Conservation (phyloP, 2,888 invertebrate genomes). For the Himalopsyche japonica region DNA sequence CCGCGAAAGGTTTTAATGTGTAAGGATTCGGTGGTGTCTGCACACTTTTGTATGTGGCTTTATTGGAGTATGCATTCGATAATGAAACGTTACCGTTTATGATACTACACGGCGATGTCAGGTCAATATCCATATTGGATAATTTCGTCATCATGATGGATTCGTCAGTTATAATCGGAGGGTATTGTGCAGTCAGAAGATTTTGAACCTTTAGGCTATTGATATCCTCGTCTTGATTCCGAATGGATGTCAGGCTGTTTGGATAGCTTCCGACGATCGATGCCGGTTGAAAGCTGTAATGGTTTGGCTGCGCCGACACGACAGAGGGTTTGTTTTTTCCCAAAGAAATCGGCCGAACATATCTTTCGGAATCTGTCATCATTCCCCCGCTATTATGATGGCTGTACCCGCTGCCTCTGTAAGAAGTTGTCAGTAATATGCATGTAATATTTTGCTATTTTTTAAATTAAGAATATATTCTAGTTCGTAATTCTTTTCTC, state of each 20-base stretch:
- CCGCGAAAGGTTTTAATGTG: neutral
- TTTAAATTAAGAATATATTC: too few species aligned
- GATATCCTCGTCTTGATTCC: neutral
- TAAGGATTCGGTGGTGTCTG: neutral
- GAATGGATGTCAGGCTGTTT: neutral
- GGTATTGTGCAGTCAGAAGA: neutral
- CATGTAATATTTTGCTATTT: too few species aligned
- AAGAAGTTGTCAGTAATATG: neutral
- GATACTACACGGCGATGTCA: neutral
- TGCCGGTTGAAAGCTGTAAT: slow-evolving; percentile 51
- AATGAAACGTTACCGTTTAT: neutral
- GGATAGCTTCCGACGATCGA: slow-evolving; percentile 37
- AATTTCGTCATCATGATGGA: neutral
- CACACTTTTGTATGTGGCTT: neutral
- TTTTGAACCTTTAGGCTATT: neutral
- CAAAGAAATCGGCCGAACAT: slow-evolving; percentile 24
- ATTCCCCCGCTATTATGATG: neutral
- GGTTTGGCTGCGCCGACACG: slow-evolving; percentile 47
- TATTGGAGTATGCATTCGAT: neutral
- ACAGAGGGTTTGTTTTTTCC: slow-evolving; percentile 47
- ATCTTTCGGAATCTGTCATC: slow-evolving; percentile 16
- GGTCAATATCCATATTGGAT: neutral
- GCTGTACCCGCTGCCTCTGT: slow-evolving; percentile 8
- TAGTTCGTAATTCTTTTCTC: too few species aligned
- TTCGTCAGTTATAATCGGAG: neutral